Base-by-base conservation (phyloP, 1,140 invertebrate genomes). In the Euwallacea fornicatus region DNA sequence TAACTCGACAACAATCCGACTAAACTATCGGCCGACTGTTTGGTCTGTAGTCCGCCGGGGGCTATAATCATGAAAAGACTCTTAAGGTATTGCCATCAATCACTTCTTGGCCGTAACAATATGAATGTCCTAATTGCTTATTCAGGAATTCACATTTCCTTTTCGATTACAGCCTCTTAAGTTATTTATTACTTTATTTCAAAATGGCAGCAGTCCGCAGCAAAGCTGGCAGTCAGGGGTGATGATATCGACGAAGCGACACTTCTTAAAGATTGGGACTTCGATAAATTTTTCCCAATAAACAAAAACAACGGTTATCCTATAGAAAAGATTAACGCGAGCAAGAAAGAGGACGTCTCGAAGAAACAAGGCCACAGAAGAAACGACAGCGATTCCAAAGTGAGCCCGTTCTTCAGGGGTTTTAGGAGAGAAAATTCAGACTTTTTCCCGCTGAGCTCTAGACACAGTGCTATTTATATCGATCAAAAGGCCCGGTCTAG, bases 341-440 rank as follows among this genome's bases (percentile, higher is more conserved):
- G 82, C 60, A 79, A 82, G 3, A 69, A 76, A 78, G 79, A 33
- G 71, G 69, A 78, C 79, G 15, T 73, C 64, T 42, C 79, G 80
- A 69, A 66, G 82, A 84, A 77, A 75, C 83, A 84, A 58, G 84
- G 87, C 67, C 85, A 76, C 46, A 86, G 76, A 77, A 80, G 88
- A 60, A 88, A 89, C 89, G 90, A 91, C 43, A 85, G 88, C 47
- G 90, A 91, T 74, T 85, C 85, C 6, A 89, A 87, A 78, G 79
- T 90, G 58, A 88, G 85, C 75, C 86, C 88, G 64, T 91, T 91
- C 78, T 88, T 90, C 50, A 86, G 90, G 69, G 89, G 89, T n/a
- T 93, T 93, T 78, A 84, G 91, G 41, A 85, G 91, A 66, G 91
- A 93, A 79, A 91, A 92, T 81, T 92, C 91, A 0, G 91, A 93